phyloP scores from a whole-genome alignment of 2,797 vertebrate genomes.

The Ataeniobius toweri region DNA sequence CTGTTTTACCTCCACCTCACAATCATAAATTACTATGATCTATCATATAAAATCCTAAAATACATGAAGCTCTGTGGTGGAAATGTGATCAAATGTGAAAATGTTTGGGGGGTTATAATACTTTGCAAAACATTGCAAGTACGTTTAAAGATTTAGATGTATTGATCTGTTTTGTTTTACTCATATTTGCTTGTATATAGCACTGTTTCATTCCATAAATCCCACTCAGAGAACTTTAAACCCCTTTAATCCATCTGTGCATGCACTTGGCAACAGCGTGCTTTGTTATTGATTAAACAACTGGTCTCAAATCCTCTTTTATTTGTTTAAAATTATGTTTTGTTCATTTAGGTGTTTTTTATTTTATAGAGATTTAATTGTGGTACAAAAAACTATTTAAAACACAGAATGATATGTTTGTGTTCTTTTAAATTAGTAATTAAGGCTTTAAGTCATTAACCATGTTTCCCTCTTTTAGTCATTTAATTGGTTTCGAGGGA shows the following conservation, averaged over 20 bases:
- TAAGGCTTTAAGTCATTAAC: not conserved
- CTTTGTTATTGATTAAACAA: conserved; percentile 1
- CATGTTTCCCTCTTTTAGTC: not conserved
- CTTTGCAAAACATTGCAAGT: not conserved
- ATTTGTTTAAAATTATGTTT: not conserved
- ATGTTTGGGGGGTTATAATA: not conserved
- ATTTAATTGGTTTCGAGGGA: not conserved
- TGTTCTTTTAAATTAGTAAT: not conserved
- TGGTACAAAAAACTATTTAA: not conserved
- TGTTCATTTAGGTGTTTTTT: not conserved
- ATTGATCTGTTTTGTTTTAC: not conserved
- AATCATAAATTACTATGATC: too few species aligned
- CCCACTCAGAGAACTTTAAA: not conserved
- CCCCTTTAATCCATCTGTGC: not conserved
- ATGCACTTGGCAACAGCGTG: not conserved
- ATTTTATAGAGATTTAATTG: not conserved
- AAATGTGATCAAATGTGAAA: not conserved
- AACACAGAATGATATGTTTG: not conserved
- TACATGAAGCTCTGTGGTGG: not conserved
- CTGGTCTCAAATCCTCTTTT: conserved; percentile 1
- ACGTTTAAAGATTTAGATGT: not conserved
- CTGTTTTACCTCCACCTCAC: too few species aligned
- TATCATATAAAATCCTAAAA: not conserved
- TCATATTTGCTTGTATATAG: not conserved
- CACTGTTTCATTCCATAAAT: not conserved